Percentiles rank a stretch among this genome's conserved stretches.
phyloP scores from a whole-genome alignment of 2,888 invertebrate species.

The Blastobasis lacticolella region DNA sequence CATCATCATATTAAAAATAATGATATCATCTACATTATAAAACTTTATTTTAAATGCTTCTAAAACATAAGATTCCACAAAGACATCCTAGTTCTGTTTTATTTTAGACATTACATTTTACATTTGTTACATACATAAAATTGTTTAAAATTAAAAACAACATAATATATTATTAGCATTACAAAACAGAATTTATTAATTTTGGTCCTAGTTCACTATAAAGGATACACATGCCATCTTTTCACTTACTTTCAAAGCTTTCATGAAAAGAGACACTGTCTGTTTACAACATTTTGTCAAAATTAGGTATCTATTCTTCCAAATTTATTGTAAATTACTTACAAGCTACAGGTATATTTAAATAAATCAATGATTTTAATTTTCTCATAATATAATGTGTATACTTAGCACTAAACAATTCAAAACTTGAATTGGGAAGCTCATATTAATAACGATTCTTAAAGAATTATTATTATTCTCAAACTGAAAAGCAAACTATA shows the following conservation, averaged over 20 bases:
- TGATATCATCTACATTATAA: constrained; percentile 64
- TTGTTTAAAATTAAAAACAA: constrained; percentile 64
- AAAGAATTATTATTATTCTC: too few species aligned
- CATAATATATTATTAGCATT: constrained; percentile 47
- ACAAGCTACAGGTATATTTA: neutral
- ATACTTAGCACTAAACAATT: constrained; percentile 25
- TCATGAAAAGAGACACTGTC: too few species aligned
- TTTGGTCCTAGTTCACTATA: constrained; percentile 60
- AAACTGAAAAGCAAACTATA: too few species aligned
- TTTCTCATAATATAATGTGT: constrained; percentile 16
- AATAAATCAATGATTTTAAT: neutral
- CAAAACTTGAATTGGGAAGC: constrained; percentile 21
- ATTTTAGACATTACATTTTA: constrained; percentile 38
- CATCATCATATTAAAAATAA: constrained; percentile 68
- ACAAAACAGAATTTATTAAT: constrained; percentile 49
- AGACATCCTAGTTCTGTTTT: constrained; percentile 47
- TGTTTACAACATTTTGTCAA: neutral
- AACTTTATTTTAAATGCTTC: constrained; percentile 66
- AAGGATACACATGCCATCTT: constrained; percentile 8
- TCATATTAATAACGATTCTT: constrained; percentile 9
- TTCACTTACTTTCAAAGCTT: neutral
- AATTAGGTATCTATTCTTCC: neutral
- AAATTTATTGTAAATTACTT: neutral
- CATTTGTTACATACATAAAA: constrained; percentile 49
- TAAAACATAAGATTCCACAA: constrained; percentile 63